These are phyloP conservation scores for Siniperca undulata DNA, from an alignment of 2,797 vertebrate genomes.

Conservation along the genomic window DNA sequence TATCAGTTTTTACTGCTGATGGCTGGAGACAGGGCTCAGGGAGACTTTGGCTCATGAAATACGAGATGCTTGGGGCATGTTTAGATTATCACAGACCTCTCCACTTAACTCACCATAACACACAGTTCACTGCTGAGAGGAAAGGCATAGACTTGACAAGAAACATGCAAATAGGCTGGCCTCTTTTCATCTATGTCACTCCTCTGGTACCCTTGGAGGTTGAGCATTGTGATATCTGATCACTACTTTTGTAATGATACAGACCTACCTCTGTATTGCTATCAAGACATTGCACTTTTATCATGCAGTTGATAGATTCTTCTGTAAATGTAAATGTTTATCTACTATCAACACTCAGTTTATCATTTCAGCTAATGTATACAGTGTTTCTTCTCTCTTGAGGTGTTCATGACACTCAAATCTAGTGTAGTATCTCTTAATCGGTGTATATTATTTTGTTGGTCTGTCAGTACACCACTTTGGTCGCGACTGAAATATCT, in stretches of 20 bases:
- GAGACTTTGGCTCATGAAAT: slow-evolving; percentile 74
- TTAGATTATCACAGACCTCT: slow-evolving; percentile 76
- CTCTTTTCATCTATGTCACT: slow-evolving; percentile 39
- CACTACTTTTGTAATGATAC: neutral
- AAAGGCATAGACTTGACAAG: slow-evolving; percentile 57
- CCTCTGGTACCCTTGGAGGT: neutral
- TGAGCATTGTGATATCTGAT: slow-evolving; percentile 14
- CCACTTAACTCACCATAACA: slow-evolving; percentile 76
- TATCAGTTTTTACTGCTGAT: slow-evolving; percentile 72
- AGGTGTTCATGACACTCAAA: neutral
- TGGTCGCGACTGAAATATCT: neutral
- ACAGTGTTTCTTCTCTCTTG: neutral
- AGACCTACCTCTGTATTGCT: neutral
- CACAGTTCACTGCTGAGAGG: slow-evolving; percentile 51
- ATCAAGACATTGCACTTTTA: neutral
- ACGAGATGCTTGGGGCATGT: slow-evolving; percentile 72
- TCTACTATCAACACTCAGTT: neutral
- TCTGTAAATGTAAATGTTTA: neutral
- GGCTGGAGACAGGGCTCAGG: slow-evolving; percentile 58
- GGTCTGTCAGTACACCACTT: neutral
- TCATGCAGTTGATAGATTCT: neutral
- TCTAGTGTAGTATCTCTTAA: neutral
- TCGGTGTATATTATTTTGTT: neutral
- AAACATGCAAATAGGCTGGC: slow-evolving; percentile 58
- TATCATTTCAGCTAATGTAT: neutral